Evolutionary conservation across 2,113 vertebrate genomes (phyloP).

Genomic region (Brachypodius melanocephalos): DNA sequence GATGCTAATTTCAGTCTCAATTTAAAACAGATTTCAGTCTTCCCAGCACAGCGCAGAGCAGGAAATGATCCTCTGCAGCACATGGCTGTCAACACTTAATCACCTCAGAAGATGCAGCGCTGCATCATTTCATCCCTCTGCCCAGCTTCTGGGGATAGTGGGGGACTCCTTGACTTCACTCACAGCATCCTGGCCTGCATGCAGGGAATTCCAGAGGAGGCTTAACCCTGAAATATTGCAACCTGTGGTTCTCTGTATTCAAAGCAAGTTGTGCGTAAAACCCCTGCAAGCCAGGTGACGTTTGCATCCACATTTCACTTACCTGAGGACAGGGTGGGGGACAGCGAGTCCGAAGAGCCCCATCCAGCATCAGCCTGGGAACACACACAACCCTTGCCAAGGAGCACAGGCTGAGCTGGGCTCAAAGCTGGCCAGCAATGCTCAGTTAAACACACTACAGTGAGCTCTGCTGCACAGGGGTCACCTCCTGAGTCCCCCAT

Average conservation of each 20-base stretch:
- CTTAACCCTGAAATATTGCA: background rate
- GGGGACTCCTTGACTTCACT: background rate
- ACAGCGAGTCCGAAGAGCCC: background rate
- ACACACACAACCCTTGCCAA: rapidly evolving
- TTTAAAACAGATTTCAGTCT: background rate
- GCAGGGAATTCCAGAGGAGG: background rate
- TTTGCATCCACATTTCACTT: background rate
- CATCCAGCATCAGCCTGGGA: background rate
- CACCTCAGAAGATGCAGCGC: background rate
- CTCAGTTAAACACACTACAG: background rate
- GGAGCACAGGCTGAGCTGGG: rapidly evolving
- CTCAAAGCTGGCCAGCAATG: background rate
- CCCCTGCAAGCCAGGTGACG: background rate
- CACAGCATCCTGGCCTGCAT: background rate
- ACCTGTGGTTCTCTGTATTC: background rate
- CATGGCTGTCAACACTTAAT: background rate
- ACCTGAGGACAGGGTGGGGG: background rate
- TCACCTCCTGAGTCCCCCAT: rapidly evolving
- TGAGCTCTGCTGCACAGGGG: background rate
- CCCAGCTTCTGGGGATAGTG: background rate
- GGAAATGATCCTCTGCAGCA: background rate
- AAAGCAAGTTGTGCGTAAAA: background rate
- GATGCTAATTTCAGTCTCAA: background rate
- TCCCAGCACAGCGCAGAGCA: background rate
- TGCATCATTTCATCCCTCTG: background rate